These are phyloP conservation scores for Natrix natrix DNA, from an alignment of 2,797 vertebrate genomes.

Conservation along the genomic window DNA sequence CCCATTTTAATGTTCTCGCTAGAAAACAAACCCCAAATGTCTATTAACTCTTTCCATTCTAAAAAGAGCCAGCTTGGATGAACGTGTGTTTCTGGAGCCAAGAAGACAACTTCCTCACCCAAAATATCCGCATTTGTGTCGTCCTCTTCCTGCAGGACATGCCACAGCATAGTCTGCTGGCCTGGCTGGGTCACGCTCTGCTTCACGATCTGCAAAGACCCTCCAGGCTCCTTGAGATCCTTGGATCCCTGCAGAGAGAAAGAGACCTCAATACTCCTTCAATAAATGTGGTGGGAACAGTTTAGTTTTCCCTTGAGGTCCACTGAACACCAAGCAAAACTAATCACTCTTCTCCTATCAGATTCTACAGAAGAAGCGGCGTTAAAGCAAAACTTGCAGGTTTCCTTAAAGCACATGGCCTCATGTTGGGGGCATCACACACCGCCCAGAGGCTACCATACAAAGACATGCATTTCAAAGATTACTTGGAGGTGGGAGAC, in stretches of 20 bases:
- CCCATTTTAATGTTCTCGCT: not conserved
- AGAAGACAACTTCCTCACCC: not conserved
- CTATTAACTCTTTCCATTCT: not conserved
- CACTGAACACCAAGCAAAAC: not conserved
- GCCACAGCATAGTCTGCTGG: conserved; percentile 19
- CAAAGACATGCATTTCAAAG: not conserved
- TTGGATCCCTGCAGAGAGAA: not conserved
- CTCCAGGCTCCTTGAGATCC: not conserved
- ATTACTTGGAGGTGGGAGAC: not conserved
- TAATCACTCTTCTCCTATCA: not conserved
- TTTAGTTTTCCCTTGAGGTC: no score
- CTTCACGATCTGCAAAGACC: not conserved
- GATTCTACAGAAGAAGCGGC: not conserved
- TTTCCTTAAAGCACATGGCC: not conserved
- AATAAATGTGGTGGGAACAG: not conserved
- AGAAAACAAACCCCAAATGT: not conserved
- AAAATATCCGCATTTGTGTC: not conserved
- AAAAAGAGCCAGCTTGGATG: not conserved
- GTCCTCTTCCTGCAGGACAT: conserved; percentile 1
- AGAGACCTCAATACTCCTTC: not conserved
- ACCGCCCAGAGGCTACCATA: no score
- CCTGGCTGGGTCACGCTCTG: not conserved
- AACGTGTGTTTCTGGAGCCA: not conserved
- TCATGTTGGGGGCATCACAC: no score
- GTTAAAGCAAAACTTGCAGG: not conserved